A percentile compares a stretch with the other conserved stretches of the same genome.
Conservation (phyloP, 1,140 invertebrate genomes). For the Euura lappo region DNA sequence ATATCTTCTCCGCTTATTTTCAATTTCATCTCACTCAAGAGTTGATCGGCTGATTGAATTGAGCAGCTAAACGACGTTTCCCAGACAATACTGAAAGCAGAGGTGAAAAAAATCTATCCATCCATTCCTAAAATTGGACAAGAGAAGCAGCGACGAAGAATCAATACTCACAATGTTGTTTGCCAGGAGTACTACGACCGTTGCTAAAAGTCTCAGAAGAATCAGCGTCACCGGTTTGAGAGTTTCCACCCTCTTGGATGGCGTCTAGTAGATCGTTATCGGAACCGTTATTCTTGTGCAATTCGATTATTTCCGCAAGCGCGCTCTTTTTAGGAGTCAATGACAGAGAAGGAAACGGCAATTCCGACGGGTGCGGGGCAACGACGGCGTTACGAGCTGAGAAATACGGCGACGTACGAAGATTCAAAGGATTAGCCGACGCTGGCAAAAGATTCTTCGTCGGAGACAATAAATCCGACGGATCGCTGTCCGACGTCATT, state of each 20-base stretch:
- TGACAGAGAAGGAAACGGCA: constrained; percentile 53
- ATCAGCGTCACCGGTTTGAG: background rate
- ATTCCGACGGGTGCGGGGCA: constrained; percentile 56
- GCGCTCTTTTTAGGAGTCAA: constrained; percentile 46
- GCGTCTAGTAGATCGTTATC: background rate
- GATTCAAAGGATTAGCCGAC: constrained; percentile 52
- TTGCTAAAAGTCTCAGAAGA: background rate
- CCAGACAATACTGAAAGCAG: constrained; percentile 39
- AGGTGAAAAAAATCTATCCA: background rate
- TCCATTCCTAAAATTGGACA: background rate
- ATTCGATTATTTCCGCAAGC: constrained; percentile 16
- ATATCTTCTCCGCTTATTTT: background rate
- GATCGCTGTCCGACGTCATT: constrained; percentile 31
- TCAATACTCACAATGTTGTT: background rate
- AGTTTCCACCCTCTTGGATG: background rate
- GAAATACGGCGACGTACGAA: constrained; percentile 52
- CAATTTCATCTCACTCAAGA: background rate
- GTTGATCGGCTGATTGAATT: constrained; percentile 55
- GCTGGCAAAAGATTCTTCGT: constrained; percentile 53
- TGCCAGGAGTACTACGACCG: background rate
- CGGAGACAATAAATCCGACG: constrained; percentile 51
- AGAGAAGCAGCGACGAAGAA: background rate
- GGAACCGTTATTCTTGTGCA: background rate
- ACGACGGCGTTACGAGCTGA: constrained; percentile 40
- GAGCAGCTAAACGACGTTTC: constrained; percentile 56